Evolutionary conservation across 2,113 vertebrate genomes (phyloP).

Genomic region (Mugil cephalus): DNA sequence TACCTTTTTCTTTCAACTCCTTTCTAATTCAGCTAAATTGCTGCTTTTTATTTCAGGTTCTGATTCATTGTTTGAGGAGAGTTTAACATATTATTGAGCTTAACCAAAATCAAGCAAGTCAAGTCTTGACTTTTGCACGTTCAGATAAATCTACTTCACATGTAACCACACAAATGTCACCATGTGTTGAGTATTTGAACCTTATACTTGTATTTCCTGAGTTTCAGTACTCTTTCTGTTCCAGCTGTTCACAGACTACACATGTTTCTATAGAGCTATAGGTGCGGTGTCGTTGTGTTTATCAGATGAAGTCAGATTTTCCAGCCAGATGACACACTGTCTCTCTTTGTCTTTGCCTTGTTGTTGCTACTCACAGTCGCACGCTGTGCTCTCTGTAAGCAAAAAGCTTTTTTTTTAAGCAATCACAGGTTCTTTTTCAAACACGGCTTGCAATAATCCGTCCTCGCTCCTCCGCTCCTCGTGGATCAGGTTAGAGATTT

Average conservation of each 20-base stretch:
- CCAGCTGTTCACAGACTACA: neutral
- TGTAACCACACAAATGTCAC: neutral
- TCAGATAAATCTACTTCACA: neutral
- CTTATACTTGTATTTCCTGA: neutral
- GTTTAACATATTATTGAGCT: too few species aligned
- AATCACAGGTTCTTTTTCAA: constrained; percentile 76
- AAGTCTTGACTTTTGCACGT: too few species aligned
- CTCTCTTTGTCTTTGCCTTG: constrained; percentile 36
- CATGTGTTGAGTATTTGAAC: neutral
- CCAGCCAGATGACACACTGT: constrained; percentile 5
- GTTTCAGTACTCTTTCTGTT: neutral
- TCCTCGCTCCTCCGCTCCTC: constrained; percentile 58
- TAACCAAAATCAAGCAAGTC: too few species aligned
- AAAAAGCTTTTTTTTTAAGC: constrained; percentile 85
- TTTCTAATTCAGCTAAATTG: too few species aligned
- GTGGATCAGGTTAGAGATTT: constrained; percentile 80
- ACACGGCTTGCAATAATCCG: constrained; percentile 72
- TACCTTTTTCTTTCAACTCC: too few species aligned
- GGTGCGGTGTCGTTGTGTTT: neutral
- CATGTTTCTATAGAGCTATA: neutral
- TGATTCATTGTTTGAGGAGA: neutral
- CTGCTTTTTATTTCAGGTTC: too few species aligned
- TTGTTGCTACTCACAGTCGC: constrained; percentile 10
- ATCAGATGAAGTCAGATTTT: constrained; percentile 30
- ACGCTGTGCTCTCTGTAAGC: constrained; percentile 53